Base-by-base conservation (phyloP, 2,888 invertebrate species). In the Drosophila neotestacea region DNA sequence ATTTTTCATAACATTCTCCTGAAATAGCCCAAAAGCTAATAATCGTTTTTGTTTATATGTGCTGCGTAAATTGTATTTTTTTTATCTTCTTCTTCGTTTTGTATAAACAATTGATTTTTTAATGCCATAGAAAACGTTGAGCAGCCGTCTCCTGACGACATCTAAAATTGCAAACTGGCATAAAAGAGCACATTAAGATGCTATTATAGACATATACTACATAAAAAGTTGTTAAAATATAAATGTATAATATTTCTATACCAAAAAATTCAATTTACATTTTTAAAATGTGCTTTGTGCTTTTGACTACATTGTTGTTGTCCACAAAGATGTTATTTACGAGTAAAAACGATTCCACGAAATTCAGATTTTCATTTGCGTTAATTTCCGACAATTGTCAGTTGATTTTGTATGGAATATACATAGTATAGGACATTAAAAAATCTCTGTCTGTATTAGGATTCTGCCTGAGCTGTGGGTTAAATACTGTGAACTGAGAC, bases 51-150 rank as follows among this genome's bases (percentile, higher is more conserved):
- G 76, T 83, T 80, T 84, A 85, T 65, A 73, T 73, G 63, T 42
- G 60, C 34, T 42, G 42, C 63, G 64, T 68, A 54, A 13, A 34
- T 48, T 56, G 32, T 32, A 22, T 22, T 10, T 32, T 44, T 13
- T 41, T 47, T n/a, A 27, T 47, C 28, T 30, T 13, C 10, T 28
- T 46, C 10, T 47, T 47, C 22, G 4, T 13, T 16, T 56, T 69
- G 46, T 58, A 70, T 86, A 88, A 83, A 83, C 84, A 88, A 42
- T 67, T 30, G 41, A 51, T 76, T 82, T 81, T 50, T 82, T 76
- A 82, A 70, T 82, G 73, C 70, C 69, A 62, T 66, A n/a, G 55
- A 69, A 72, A 88, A 88, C 74, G 85, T 65, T 79, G 63, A 67
- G 63, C 81, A 74, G 77, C 48, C 50, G 32, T 47, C 52, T 60